A percentile compares a stretch with the other conserved stretches of the same genome.
These are phyloP conservation scores for Callopanchax toddi DNA, from an alignment of 2,113 vertebrate species.

Conservation along the genomic window DNA sequence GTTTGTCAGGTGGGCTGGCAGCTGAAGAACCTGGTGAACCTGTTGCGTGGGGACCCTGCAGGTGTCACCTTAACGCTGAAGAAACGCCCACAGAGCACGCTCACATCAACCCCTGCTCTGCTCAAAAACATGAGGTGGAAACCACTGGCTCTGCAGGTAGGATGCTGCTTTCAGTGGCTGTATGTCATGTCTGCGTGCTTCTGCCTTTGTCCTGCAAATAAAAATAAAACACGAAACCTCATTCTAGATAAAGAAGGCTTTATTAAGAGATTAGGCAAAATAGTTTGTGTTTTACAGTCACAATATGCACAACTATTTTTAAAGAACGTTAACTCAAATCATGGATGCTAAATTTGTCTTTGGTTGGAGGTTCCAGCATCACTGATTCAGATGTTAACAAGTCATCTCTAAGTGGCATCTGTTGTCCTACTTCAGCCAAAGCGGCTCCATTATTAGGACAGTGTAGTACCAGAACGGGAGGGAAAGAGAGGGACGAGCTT, in stretches of 20 bases:
- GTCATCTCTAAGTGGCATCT: conserved; percentile 58
- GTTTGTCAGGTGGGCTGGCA: conserved; percentile 82
- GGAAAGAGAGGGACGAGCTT: conserved; percentile 50
- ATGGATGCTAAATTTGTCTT: background rate
- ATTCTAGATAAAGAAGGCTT: background rate
- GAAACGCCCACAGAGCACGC: conserved; percentile 83
- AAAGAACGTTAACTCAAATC: no score
- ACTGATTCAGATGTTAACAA: conserved; percentile 34
- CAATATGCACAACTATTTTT: background rate
- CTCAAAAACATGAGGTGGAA: conserved; percentile 86
- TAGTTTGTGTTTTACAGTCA: no score
- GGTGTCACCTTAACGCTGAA: conserved; percentile 81
- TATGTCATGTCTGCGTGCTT: conserved; percentile 25
- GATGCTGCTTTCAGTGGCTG: conserved; percentile 3
- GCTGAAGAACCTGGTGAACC: conserved; percentile 82
- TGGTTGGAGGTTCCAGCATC: conserved; percentile 22
- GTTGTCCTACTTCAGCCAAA: conserved; percentile 66
- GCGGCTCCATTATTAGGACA: conserved; percentile 42
- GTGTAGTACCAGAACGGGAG: conserved; percentile 45
- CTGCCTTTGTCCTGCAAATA: conserved; percentile 1
- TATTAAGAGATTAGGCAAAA: background rate
- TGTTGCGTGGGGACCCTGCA: conserved; percentile 80
- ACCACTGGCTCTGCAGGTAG: conserved; percentile 81
- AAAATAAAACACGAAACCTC: background rate
- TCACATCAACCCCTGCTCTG: conserved; percentile 81